These are phyloP conservation scores for Chrysocyon brachyurus DNA, from an alignment of 2,797 vertebrate genomes.

Conservation along the genomic window DNA sequence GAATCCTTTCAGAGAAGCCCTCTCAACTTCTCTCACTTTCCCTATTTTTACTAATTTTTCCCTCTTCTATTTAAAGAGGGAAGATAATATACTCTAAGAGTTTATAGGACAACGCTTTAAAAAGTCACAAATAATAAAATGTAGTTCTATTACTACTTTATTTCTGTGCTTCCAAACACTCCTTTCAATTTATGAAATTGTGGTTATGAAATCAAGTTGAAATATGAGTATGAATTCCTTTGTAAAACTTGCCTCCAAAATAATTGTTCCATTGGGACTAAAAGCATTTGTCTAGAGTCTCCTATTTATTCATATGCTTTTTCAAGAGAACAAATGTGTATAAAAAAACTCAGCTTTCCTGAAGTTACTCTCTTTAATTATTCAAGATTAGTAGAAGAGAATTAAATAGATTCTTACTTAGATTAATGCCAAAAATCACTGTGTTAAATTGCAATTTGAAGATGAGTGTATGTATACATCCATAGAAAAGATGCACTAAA, in stretches of 20 bases:
- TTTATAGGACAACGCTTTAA: background rate
- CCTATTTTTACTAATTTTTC: background rate
- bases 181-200: background rate
- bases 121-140: background rate
- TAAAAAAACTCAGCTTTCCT: background rate
- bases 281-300: background rate
- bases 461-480: background rate
- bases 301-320: background rate
- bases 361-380: background rate
- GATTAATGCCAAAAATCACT: background rate
- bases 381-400: background rate
- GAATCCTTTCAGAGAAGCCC: background rate
- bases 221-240: background rate
- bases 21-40: background rate
- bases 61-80: background rate
- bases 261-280: background rate
- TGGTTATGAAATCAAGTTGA: background rate
- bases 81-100: background rate
- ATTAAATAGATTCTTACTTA: background rate
- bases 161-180: conserved; percentile 11
- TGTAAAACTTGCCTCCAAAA: background rate
- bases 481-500: background rate
- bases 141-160: background rate
- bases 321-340: background rate
- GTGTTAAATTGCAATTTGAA: background rate